Conservation (phyloP, 2,888 invertebrate genomes). For the Luperina testacea region DNA sequence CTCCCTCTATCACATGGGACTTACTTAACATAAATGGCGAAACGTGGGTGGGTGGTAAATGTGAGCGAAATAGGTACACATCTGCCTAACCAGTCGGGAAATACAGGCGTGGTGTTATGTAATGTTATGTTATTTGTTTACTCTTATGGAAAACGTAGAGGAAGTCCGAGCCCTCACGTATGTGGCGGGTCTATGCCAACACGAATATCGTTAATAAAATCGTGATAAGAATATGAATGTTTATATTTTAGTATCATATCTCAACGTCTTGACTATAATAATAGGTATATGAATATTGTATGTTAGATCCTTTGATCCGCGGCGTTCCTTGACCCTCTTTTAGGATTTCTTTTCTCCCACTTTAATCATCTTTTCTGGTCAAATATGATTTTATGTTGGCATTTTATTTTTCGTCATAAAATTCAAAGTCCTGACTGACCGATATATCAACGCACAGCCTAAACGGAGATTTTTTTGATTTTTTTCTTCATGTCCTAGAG, state of each 20-base stretch:
- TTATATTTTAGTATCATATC: constrained; percentile 17
- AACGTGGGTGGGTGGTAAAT: background rate
- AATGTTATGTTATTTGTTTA: background rate
- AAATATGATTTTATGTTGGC: background rate
- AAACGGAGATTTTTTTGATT: too few species aligned
- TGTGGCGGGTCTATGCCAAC: background rate
- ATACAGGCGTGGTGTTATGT: background rate
- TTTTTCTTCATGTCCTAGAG: too few species aligned
- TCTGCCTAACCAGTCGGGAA: background rate
- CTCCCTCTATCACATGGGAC: background rate
- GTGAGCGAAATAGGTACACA: background rate
- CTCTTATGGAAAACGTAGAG: background rate
- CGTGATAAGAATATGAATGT: constrained; percentile 28
- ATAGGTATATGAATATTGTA: constrained; percentile 7
- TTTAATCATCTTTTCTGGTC: constrained; percentile 11
- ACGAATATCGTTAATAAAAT: constrained; percentile 18
- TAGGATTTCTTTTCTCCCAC: background rate
- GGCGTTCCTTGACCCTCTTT: background rate
- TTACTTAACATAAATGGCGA: background rate
- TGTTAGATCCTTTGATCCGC: constrained; percentile 1
- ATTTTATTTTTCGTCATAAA: background rate
- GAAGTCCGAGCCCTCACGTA: background rate
- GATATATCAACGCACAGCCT: too few species aligned
- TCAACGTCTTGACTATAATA: constrained; percentile 20
- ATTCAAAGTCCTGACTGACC: too few species aligned